These are phyloP conservation scores for Heliconius aoede DNA, from an alignment of 2,888 invertebrate genomes.

Conservation along the genomic window DNA sequence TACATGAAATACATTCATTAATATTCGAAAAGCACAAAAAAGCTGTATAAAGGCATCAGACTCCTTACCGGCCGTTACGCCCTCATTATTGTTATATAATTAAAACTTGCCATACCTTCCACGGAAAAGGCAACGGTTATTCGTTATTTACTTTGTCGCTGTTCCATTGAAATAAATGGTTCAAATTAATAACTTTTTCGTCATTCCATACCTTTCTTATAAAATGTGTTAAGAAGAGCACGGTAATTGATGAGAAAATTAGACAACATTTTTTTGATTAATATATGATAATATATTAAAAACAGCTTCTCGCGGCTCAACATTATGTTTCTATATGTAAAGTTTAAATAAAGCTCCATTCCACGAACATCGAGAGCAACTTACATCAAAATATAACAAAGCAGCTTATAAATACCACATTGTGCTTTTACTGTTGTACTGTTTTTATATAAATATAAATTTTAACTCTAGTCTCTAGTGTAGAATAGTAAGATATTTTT, in stretches of 20 bases:
- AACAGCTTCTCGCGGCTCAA: neutral
- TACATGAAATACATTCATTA: neutral
- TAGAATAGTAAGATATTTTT: neutral
- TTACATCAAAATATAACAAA: neutral
- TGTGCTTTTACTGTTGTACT: neutral
- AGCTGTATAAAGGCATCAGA: neutral
- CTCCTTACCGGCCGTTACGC: constrained; percentile 14
- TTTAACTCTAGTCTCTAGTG: neutral
- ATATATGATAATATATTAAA: neutral
- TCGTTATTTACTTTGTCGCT: constrained; percentile 11
- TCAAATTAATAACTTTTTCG: neutral
- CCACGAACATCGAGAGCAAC: neutral
- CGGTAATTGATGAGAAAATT: neutral
- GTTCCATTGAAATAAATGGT: constrained; percentile 7
- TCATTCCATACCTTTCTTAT: neutral
- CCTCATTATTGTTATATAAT: constrained; percentile 25
- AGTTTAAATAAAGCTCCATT: constrained; percentile 2
- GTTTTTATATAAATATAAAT: neutral
- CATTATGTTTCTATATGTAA: neutral
- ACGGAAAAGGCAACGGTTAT: constrained; percentile 4
- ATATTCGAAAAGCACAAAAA: neutral
- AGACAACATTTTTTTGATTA: neutral
- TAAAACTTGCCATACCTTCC: constrained; percentile 10
- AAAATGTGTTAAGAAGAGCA: neutral
- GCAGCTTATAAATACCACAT: neutral